These are phyloP conservation scores for Apus apus DNA, from an alignment of 2,113 vertebrate species.

Conservation along the genomic window DNA sequence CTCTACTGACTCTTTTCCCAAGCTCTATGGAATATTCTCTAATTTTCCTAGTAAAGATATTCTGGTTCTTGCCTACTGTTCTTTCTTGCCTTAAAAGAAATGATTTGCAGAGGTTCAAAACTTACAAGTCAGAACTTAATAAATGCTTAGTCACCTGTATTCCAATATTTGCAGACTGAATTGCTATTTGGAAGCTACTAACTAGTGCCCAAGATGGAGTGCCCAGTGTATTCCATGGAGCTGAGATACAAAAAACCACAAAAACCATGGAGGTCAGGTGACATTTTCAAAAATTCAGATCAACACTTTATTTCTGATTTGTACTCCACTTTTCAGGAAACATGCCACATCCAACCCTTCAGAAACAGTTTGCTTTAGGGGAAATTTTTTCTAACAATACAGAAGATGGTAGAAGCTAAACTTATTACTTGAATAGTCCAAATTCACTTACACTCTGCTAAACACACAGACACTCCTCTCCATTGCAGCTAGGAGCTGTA, in stretches of 20 bases:
- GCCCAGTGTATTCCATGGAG: background rate
- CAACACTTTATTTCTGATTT: background rate
- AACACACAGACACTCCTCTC: fast-evolving
- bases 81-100: background rate
- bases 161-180: background rate
- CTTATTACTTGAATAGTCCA: background rate
- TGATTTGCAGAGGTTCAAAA: background rate
- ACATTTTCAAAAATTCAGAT: background rate
- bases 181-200: background rate
- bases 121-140: background rate
- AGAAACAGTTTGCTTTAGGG: background rate
- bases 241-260: background rate
- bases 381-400: background rate
- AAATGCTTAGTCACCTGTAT: background rate
- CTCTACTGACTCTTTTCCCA: background rate
- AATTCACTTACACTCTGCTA: background rate
- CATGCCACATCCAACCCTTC: background rate
- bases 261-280: background rate
- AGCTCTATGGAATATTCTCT: background rate
- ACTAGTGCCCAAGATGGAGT: background rate
- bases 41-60: background rate
- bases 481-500: background rate
- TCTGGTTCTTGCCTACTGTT: background rate
- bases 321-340: background rate
- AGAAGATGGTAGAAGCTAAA: background rate